Evolutionary conservation across 2,797 vertebrate species (phyloP).

Genomic region (Alcedo atthis): DNA sequence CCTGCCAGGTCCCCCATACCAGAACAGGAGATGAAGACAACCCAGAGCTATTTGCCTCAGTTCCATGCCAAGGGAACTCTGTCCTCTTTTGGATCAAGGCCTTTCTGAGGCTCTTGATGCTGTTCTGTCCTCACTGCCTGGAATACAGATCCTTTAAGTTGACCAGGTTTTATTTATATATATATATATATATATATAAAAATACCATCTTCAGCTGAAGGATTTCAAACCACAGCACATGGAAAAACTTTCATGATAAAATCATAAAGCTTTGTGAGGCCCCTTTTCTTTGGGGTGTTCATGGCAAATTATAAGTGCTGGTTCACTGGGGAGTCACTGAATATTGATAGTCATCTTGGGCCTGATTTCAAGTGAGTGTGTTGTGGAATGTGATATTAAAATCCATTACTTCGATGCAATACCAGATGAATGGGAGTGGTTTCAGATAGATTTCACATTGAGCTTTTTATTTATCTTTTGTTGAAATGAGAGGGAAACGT

Average conservation of each 20-base stretch:
- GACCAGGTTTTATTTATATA: background rate
- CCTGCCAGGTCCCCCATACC: background rate
- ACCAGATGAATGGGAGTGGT: background rate
- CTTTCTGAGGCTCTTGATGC: background rate
- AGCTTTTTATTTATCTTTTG: background rate
- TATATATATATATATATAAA: background rate
- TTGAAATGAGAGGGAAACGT: background rate
- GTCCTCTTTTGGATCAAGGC: background rate
- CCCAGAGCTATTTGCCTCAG: background rate
- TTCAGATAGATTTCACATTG: background rate
- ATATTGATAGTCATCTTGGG: background rate
- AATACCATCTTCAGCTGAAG: background rate
- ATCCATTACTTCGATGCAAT: background rate
- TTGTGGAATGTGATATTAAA: constrained; percentile 21
- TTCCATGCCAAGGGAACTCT: background rate
- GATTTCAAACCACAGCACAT: background rate
- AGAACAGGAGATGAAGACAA: background rate
- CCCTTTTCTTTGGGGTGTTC: background rate
- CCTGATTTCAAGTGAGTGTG: background rate
- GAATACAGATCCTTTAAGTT: background rate
- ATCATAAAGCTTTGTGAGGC: background rate
- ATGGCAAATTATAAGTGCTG: background rate
- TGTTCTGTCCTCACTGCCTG: background rate
- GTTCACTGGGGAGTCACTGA: background rate
- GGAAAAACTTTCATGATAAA: background rate